These are phyloP conservation scores for Pyralis farinalis DNA, from an alignment of 2,888 invertebrate genomes.

Conservation along the genomic window DNA sequence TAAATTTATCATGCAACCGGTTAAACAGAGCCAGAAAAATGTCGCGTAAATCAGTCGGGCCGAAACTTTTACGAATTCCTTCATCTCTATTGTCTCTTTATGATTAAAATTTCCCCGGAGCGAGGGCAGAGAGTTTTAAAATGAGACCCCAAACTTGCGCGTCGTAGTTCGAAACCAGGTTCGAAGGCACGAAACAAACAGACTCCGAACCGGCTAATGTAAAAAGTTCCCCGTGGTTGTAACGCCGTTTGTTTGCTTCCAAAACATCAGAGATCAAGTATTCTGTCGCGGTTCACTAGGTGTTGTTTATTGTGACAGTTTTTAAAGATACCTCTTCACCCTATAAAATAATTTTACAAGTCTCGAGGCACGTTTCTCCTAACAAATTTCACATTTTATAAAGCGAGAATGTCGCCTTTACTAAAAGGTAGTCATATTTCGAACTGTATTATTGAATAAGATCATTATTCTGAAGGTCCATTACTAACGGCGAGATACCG, in stretches of 20 bases:
- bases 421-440: not conserved
- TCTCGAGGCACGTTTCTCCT: not conserved
- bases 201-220: conserved; percentile 60
- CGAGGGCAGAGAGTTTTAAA: conserved; percentile 58
- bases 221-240: conserved; percentile 61
- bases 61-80: conserved; percentile 51
- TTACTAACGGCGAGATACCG: conserved; percentile 44
- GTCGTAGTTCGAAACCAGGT: conserved; percentile 53
- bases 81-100: conserved; percentile 67
- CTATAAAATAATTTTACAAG: conserved; percentile 1
- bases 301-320: conserved; percentile 8
- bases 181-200: conserved; percentile 66
- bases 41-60: conserved; percentile 47
- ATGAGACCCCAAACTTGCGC: conserved; percentile 66
- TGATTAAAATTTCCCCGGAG: conserved; percentile 62
- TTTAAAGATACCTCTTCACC: not conserved
- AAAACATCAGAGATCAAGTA: conserved; percentile 57
- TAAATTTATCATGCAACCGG: conserved; percentile 3
- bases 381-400: not conserved
- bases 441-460: conserved; percentile 10
- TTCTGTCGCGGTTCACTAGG: conserved; percentile 27
- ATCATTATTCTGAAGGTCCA: conserved; percentile 32
- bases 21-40: conserved; percentile 32
- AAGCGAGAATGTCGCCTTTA: not conserved
- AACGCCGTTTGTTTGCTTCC: conserved; percentile 58